Conservation (phyloP, 2,113 vertebrate species). For the Hippocampus mohnikei region DNA sequence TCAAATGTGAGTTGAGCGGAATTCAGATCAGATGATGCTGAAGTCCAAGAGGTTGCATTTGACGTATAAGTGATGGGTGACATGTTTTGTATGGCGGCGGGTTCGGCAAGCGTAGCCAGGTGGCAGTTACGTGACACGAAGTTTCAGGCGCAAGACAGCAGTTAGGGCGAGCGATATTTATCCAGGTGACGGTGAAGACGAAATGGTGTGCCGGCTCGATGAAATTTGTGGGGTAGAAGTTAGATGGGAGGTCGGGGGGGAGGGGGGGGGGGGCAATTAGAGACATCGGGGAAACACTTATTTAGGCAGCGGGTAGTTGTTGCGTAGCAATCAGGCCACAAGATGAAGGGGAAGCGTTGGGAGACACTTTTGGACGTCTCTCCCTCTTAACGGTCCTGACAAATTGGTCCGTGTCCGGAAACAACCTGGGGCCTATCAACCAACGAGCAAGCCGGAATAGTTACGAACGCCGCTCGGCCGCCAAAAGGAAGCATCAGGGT, state of each 20-base stretch:
- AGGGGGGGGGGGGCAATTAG: background rate
- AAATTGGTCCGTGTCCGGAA: background rate
- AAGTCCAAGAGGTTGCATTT: too few species aligned
- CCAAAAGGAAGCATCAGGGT: background rate
- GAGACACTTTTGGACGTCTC: background rate
- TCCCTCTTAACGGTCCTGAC: background rate
- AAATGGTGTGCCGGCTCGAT: too few species aligned
- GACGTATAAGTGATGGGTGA: too few species aligned
- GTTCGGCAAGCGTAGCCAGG: background rate
- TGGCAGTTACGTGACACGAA: background rate
- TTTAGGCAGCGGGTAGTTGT: background rate
- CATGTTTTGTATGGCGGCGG: too few species aligned
- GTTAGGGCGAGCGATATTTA: too few species aligned
- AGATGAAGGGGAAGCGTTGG: background rate
- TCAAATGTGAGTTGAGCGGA: too few species aligned
- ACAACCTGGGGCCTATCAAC: background rate
- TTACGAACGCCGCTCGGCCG: background rate
- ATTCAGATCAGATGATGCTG: too few species aligned
- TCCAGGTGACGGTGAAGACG: too few species aligned
- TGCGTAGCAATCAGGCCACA: background rate
- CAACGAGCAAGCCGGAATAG: slow-evolving; percentile 11
- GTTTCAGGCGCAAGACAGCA: too few species aligned
- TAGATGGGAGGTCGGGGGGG: too few species aligned
- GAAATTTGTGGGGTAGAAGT: too few species aligned
- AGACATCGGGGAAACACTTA: background rate